phyloP scores from a whole-genome alignment of 2,888 invertebrate species.

The Cryptus armator region DNA sequence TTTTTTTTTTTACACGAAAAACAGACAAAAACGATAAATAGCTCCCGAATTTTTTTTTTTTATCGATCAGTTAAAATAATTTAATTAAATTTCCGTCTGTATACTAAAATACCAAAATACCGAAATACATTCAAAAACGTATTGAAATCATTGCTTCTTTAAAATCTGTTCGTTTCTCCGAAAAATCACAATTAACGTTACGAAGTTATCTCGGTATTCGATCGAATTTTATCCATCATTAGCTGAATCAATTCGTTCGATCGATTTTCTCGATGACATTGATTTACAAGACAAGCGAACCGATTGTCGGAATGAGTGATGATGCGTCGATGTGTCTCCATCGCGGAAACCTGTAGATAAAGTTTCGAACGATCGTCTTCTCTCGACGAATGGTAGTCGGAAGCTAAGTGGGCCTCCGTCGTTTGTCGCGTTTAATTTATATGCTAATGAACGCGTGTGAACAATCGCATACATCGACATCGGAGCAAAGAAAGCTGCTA shows the following conservation, averaged over 20 bases:
- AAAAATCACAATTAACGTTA: too few relatives aligned
- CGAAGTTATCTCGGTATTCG: background rate
- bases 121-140: too few relatives aligned
- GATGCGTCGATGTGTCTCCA: background rate
- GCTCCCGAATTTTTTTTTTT: too few relatives aligned
- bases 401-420: conserved; percentile 13
- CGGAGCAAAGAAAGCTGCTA: background rate
- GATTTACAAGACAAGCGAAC: background rate
- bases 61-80: too few relatives aligned
- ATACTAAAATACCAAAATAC: too few relatives aligned
- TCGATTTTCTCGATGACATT: background rate
- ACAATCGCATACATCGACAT: conserved; percentile 34
- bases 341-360: background rate
- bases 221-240: background rate
- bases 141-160: too few relatives aligned
- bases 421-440: conserved; percentile 59
- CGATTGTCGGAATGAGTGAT: background rate
- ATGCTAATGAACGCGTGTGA: conserved; percentile 56
- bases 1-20: too few relatives aligned
- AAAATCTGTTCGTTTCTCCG: too few relatives aligned
- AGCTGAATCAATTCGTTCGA: background rate
- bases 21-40: too few relatives aligned
- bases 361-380: background rate
- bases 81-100: too few relatives aligned
- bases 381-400: background rate